A percentile compares a stretch with the other conserved stretches of the same genome.
Evolutionary conservation across 2,113 vertebrate genomes (phyloP).

Genomic region (Pelecanoides urinatrix): DNA sequence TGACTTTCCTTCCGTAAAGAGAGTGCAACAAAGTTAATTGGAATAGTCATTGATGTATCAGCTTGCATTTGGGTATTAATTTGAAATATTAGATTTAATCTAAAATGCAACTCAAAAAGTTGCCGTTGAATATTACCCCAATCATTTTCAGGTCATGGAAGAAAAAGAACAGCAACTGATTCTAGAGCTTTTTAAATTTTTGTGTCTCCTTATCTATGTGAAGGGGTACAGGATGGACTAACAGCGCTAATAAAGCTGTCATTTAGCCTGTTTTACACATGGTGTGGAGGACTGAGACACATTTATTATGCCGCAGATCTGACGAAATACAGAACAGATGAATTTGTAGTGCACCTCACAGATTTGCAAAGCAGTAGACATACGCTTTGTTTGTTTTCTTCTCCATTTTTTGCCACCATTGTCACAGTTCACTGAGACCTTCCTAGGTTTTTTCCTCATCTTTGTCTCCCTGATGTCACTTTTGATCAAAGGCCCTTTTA

Average conservation of each 20-base stretch:
- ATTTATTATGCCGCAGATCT: not conserved
- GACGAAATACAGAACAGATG: not conserved
- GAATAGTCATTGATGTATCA: not conserved
- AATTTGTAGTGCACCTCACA: not conserved
- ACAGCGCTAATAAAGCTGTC: too few species aligned
- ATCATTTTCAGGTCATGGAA: not conserved
- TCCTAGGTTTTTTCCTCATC: not conserved
- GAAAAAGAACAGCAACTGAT: not conserved
- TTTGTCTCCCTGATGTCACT: not conserved
- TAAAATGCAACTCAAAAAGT: not conserved
- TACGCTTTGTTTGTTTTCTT: not conserved
- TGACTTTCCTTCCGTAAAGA: not conserved
- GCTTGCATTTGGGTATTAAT: not conserved
- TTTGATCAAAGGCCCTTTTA: not conserved
- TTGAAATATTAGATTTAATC: not conserved
- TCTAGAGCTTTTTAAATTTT: not conserved
- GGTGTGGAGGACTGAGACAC: not conserved
- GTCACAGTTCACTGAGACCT: not conserved
- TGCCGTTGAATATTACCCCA: not conserved
- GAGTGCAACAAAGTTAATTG: not conserved
- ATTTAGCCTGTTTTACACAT: not conserved
- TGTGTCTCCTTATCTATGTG: not conserved
- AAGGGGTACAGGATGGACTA: not conserved
- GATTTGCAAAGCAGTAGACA: not conserved
- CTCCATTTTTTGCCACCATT: not conserved